These are phyloP conservation scores for Ellobium chinense DNA, from an alignment of 2,888 invertebrate species.

Conservation along the genomic window DNA sequence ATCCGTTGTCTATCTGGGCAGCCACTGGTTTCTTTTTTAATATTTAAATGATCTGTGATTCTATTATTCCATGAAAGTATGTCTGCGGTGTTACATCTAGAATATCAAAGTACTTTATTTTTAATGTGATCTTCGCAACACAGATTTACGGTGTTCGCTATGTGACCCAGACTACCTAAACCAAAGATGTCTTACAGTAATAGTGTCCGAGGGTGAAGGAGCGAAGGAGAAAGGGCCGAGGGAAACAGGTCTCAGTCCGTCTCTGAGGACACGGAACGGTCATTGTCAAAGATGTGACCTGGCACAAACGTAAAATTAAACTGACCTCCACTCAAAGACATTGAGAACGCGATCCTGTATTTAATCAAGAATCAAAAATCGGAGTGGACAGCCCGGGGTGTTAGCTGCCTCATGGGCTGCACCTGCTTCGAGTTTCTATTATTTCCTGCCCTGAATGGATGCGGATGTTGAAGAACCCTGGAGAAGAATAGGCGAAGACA, in stretches of 20 bases:
- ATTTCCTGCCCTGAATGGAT: not conserved
- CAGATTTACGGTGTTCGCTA: too few relatives aligned
- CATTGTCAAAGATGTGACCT: constrained; percentile 21
- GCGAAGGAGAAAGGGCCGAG: not conserved
- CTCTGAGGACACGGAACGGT: constrained; percentile 20
- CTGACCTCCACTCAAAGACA: constrained; percentile 29
- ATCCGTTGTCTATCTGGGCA: too few relatives aligned
- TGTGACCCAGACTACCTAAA: too few relatives aligned
- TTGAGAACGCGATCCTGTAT: constrained; percentile 36
- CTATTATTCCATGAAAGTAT: too few relatives aligned
- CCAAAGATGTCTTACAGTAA: too few relatives aligned
- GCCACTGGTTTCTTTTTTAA: too few relatives aligned
- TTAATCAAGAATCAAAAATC: constrained; percentile 42
- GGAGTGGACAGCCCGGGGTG: constrained; percentile 24
- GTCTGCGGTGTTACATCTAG: too few relatives aligned
- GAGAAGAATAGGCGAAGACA: not conserved
- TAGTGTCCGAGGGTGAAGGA: not conserved
- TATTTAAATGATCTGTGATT: too few relatives aligned
- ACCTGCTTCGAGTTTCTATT: constrained; percentile 24
- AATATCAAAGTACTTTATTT: too few relatives aligned
- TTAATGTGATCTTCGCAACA: too few relatives aligned
- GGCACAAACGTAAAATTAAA: constrained; percentile 36
- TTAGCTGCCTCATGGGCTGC: constrained; percentile 5
- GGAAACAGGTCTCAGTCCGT: constrained; percentile 13
- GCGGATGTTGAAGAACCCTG: not conserved